A percentile compares a stretch with the other conserved stretches of the same genome.
These are phyloP conservation scores for Dermatemys mawii DNA, from an alignment of 2,113 vertebrate species.

Conservation along the genomic window DNA sequence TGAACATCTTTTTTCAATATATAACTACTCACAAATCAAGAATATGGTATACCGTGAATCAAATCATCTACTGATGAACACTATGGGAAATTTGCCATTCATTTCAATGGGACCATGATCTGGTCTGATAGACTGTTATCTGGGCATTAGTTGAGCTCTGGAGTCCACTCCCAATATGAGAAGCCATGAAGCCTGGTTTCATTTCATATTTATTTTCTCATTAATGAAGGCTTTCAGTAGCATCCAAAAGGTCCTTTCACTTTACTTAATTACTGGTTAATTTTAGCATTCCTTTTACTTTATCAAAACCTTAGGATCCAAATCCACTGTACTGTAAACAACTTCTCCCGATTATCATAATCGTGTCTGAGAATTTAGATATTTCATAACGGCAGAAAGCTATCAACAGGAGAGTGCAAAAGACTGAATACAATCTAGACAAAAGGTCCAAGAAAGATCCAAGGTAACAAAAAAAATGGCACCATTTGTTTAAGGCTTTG, in stretches of 20 bases:
- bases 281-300: background rate
- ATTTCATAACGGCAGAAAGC: background rate
- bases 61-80: background rate
- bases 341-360: background rate
- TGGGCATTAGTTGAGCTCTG: background rate
- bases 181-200: background rate
- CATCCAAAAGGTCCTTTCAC: background rate
- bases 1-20: background rate
- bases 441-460: background rate
- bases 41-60: background rate
- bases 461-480: background rate
- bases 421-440: background rate
- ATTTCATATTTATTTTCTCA: background rate
- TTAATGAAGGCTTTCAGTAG: background rate
- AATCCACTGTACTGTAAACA: background rate
- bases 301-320: background rate
- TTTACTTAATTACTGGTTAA: no score
- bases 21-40: background rate
- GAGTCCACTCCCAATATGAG: background rate
- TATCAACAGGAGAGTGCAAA: background rate
- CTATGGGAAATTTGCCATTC: background rate
- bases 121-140: background rate
- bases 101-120: background rate
- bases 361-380: background rate
- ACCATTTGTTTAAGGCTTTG: background rate